Evolutionary conservation across 2,888 invertebrate genomes (phyloP), one percentile per base, ranked within the genome.

Genomic region (Scaptomyza parva): DNA sequence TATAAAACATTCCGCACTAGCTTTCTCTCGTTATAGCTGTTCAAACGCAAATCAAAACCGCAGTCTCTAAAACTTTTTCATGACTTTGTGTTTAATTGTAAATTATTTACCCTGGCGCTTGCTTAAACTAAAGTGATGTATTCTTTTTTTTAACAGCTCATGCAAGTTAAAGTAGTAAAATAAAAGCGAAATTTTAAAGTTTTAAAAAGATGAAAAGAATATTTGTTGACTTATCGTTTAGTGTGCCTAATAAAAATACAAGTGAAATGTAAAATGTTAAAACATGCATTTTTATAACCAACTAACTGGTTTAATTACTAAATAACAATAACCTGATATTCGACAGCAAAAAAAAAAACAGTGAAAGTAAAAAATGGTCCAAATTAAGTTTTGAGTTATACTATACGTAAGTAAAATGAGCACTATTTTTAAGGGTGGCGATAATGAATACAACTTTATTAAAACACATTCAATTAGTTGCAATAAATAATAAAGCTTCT

Each of bases 21-120:
- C 70, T 72, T 62, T 78, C 63, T 78, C 72, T 63, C 64, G 72
- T 39, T 45, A 45, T 57, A 47, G 55, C 61, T 39, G 40, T 8
- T 39, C 64, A 71, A 79, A 88, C 85, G 89, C 85, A 86, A 87
- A 87, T 86, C 78, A 85, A 70, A 80, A 66, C 68, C 71, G 68
- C 69, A 72, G 76, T 79, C 78, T 70, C 84, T 89, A 87, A 88
- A 88, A 90, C 78, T 87, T 89, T 89, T 91, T 90, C 90, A 90
- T 90, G 86, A 86, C 88, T 84, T 79, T 70, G 82, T 77, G 77
- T 78, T 77, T 61, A 77, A 70, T 76, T 85, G 89, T 82, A 73
- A 55, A 47, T 35, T 44, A n/a, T 18, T 33, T 17, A 47, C 30
- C 37, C 20, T 48, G 37, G 30, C 37, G 26, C 17, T 30, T 18